These are phyloP conservation scores for Pseudomyrmex sp. DNA, from an alignment of 1,140 invertebrate species.

Conservation along the genomic window DNA sequence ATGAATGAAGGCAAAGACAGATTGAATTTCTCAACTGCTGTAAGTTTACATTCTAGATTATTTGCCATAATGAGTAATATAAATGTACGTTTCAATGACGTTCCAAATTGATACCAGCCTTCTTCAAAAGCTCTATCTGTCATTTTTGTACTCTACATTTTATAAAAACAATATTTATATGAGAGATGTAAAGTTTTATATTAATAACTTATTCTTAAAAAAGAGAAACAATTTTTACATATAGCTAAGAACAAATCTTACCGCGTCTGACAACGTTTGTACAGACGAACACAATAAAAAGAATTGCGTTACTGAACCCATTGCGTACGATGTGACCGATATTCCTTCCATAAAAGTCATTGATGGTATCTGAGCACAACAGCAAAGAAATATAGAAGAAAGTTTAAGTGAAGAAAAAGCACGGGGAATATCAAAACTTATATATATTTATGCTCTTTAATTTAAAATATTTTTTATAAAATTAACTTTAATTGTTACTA, in stretches of 20 bases:
- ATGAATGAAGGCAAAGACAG: conserved; percentile 69
- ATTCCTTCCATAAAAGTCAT: conserved; percentile 26
- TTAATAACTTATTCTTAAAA: neutral
- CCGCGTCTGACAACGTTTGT: conserved; percentile 69
- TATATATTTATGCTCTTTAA: no score
- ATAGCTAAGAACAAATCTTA: conserved; percentile 25
- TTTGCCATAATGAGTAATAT: conserved; percentile 55
- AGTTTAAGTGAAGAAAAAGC: no score
- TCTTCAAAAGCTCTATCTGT: conserved; percentile 64
- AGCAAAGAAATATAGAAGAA: no score
- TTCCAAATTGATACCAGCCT: conserved; percentile 58
- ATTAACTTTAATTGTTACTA: no score
- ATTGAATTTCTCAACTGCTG: conserved; percentile 51
- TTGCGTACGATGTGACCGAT: conserved; percentile 33
- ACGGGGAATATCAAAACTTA: no score
- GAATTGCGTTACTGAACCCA: conserved; percentile 66
- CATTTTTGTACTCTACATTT: conserved; percentile 60
- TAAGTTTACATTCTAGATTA: conserved; percentile 66
- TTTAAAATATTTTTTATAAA: no score
- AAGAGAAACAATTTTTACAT: neutral
- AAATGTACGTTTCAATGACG: conserved; percentile 25
- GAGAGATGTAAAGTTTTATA: neutral
- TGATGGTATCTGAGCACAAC: no score
- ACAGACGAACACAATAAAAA: conserved; percentile 69
- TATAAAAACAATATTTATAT: neutral